These are phyloP conservation scores for Galaxias olidus DNA, from an alignment of 2,797 vertebrate species.

Conservation along the genomic window DNA sequence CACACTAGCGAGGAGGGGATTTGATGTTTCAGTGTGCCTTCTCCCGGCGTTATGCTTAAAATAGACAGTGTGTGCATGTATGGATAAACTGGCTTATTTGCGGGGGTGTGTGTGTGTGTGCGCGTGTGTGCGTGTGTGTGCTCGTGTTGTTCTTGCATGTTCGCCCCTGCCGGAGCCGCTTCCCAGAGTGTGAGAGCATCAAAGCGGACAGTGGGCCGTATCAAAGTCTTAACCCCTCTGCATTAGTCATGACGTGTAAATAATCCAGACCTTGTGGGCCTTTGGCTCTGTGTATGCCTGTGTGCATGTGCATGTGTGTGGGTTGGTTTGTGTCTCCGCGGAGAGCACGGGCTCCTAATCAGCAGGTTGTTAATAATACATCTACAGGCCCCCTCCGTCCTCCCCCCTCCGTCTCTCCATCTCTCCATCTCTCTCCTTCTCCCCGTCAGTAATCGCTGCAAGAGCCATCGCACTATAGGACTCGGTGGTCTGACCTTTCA, in stretches of 20 bases:
- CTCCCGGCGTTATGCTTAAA: slow-evolving; percentile 1
- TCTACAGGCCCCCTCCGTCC: slow-evolving; percentile 46
- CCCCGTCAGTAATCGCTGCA: slow-evolving; percentile 24
- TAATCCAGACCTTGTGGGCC: slow-evolving; percentile 70
- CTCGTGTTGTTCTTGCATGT: not conserved
- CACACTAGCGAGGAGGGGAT: no score
- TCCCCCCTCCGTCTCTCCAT: slow-evolving; percentile 1
- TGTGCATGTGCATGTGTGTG: slow-evolving; percentile 24
- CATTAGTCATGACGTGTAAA: slow-evolving; percentile 77
- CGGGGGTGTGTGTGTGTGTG: slow-evolving; percentile 4
- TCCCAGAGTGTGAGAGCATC: slow-evolving; percentile 51
- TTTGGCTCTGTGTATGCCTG: slow-evolving; percentile 49
- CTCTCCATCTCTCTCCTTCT: slow-evolving; percentile 7
- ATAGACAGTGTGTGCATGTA: slow-evolving; percentile 33
- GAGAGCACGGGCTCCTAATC: slow-evolving; percentile 42
- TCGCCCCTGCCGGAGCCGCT: not conserved
- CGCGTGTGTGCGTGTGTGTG: slow-evolving; percentile 7
- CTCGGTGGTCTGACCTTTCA: slow-evolving; percentile 13
- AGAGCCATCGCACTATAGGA: slow-evolving; percentile 14
- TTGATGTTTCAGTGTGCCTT: no score
- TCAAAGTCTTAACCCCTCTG: slow-evolving; percentile 77
- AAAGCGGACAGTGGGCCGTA: slow-evolving; percentile 66
- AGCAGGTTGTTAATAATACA: slow-evolving; percentile 70
- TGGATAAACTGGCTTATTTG: not conserved
- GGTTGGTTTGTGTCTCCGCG: slow-evolving; percentile 6